A percentile compares a stretch with the other conserved stretches of the same genome.
Evolutionary conservation across 2,888 invertebrate genomes (phyloP).

Genomic region (Agonopterix subpropinquella): DNA sequence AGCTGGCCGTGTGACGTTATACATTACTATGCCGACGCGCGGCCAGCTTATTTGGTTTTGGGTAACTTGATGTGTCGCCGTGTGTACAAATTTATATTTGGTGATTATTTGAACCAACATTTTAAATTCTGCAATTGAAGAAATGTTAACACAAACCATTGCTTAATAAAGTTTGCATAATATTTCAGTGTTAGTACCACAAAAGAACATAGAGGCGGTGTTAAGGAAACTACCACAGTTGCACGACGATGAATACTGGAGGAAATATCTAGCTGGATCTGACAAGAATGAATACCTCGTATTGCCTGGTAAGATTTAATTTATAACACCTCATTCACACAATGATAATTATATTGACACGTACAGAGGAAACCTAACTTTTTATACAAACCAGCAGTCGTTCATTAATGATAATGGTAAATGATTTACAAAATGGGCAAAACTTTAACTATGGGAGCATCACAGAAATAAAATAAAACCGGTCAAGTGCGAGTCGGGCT

Average conservation of each 20-base stretch:
- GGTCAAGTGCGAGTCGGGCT: too few species aligned
- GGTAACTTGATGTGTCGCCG: too few species aligned
- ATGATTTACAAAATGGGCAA: too few species aligned
- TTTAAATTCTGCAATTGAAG: background rate
- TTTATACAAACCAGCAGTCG: background rate
- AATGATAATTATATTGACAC: background rate
- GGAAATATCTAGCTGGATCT: slow-evolving; percentile 33
- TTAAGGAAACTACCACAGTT: slow-evolving; percentile 55
- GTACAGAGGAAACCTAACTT: background rate
- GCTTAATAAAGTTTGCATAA: background rate
- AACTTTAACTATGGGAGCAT: too few species aligned
- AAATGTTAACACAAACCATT: background rate
- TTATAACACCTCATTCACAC: background rate
- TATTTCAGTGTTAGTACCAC: slow-evolving; percentile 56
- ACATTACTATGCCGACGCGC: too few species aligned
- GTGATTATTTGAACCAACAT: too few species aligned
- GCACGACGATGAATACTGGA: slow-evolving; percentile 54
- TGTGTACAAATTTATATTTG: too few species aligned
- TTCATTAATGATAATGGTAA: too few species aligned
- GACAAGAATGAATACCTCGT: slow-evolving; percentile 45
- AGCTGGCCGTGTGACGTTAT: too few species aligned
- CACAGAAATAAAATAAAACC: too few species aligned
- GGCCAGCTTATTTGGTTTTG: too few species aligned
- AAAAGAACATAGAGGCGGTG: slow-evolving; percentile 57
- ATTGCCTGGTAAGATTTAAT: slow-evolving; percentile 42